Percentiles rank a stretch among this genome's conserved stretches.
phyloP scores from a whole-genome alignment of 2,797 vertebrate species.

The Aulostomus chinensis region DNA sequence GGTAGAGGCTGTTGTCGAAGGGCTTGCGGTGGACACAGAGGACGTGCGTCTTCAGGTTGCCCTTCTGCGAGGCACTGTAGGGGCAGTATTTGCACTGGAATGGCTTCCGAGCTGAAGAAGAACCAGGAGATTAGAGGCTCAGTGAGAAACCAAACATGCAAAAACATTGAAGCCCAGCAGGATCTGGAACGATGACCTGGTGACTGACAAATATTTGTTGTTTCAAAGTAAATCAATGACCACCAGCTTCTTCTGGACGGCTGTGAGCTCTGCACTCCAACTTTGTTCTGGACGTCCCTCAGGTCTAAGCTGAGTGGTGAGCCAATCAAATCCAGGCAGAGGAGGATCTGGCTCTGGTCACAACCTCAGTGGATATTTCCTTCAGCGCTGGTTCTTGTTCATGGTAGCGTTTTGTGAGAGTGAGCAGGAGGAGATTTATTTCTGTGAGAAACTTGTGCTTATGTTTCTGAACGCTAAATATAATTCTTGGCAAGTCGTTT shows the following conservation, averaged over 20 bases:
- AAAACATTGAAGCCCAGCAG: too few relatives aligned
- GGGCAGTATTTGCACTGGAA: constrained; percentile 97
- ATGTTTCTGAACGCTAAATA: constrained; percentile 10
- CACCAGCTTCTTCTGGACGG: neutral
- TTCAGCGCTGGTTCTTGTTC: neutral
- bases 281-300: too few relatives aligned
- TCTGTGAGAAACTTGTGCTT: constrained; percentile 3
- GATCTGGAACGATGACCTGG: too few relatives aligned
- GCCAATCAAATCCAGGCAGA: constrained; percentile 8
- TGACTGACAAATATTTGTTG: neutral
- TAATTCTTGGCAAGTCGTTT: constrained; percentile 5
- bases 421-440: neutral
- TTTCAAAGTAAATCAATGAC: constrained; percentile 6
- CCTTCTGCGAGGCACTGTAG: constrained; percentile 98
- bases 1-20: constrained; percentile 99
- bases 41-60: constrained; percentile 98
- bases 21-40: constrained; percentile 97
- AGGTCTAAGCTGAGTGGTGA: too few relatives aligned
- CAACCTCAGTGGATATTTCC: neutral
- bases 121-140: neutral
- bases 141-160: neutral
- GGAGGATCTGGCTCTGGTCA: neutral
- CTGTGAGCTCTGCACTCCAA: too few relatives aligned
- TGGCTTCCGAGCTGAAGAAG: constrained; percentile 83
- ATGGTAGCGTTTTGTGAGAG: constrained; percentile 1